These are phyloP conservation scores for Ischnus inquisitorius DNA, from an alignment of 2,888 invertebrate genomes.

Conservation along the genomic window DNA sequence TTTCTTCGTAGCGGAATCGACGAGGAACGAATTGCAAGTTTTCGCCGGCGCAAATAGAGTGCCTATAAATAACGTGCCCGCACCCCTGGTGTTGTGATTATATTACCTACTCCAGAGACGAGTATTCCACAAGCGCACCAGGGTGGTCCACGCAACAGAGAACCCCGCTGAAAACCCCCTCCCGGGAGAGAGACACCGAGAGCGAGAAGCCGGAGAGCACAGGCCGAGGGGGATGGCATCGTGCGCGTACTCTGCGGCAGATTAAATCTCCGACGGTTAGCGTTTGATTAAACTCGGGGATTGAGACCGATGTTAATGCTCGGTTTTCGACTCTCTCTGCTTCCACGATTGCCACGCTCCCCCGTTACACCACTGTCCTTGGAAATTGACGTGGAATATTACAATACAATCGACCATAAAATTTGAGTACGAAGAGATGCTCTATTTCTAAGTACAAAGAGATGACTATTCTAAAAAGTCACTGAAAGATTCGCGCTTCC, in stretches of 20 bases:
- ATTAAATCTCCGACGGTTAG: conserved; percentile 85
- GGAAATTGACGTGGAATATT: conserved; percentile 55
- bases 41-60: conserved; percentile 77
- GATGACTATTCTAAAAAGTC: background rate
- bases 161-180: conserved; percentile 33
- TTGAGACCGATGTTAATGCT: conserved; percentile 84
- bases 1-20: conserved; percentile 54
- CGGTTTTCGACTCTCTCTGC: conserved; percentile 67
- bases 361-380: background rate
- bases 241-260: conserved; percentile 78
- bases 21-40: conserved; percentile 65
- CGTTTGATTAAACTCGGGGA: conserved; percentile 85
- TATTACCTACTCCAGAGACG: conserved; percentile 80
- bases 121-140: conserved; percentile 45
- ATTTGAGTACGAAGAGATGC: background rate
- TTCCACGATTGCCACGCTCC: conserved; percentile 48
- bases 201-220: conserved; percentile 62
- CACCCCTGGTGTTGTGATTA: conserved; percentile 84
- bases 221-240: conserved; percentile 65
- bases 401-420: conserved; percentile 32
- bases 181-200: conserved; percentile 53
- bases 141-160: conserved; percentile 62
- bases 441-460: background rate
- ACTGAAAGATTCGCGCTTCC: background rate
- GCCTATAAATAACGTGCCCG: conserved; percentile 84